Percentiles rank a stretch among this genome's conserved stretches.
phyloP scores from a whole-genome alignment of 1,140 invertebrate genomes.

The Kradibia gibbosae region DNA sequence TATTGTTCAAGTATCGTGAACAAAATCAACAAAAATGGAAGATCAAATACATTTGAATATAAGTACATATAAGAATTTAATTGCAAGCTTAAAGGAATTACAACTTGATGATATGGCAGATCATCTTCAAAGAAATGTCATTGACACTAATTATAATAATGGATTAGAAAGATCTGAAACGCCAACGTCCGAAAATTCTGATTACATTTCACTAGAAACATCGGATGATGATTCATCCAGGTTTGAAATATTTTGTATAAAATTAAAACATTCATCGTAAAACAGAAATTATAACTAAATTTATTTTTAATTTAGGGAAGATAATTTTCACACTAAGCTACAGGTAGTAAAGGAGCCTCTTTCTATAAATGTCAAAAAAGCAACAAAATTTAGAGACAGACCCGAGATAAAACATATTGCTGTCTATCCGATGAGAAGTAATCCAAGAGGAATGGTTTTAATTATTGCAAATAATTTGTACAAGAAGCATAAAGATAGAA shows the following conservation, averaged over 20 bases:
- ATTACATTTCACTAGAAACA: conserved; percentile 36
- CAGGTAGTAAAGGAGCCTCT: conserved; percentile 54
- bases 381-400: conserved; percentile 62
- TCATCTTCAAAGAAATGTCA: conserved; percentile 52
- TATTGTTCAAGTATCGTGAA: background rate
- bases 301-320: conserved; percentile 49
- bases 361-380: conserved; percentile 61
- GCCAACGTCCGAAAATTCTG: conserved; percentile 19
- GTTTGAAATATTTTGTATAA: conserved; percentile 23
- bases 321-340: conserved; percentile 57
- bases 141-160: conserved; percentile 27
- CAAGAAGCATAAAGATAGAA: conserved; percentile 51
- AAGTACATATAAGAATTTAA: conserved; percentile 57
- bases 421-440: conserved; percentile 72
- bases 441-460: conserved; percentile 75
- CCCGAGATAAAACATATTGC: conserved; percentile 51
- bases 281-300: conserved; percentile 24
- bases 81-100: conserved; percentile 56
- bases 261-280: conserved; percentile 24
- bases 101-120: conserved; percentile 55
- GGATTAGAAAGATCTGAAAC: conserved; percentile 1
- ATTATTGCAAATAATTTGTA: conserved; percentile 74
- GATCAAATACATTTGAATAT: conserved; percentile 35
- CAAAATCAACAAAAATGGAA: conserved; percentile 28
- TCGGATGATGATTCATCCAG: conserved; percentile 40